Evolutionary conservation across 53 echinoderm and acorn worm genomes (phyloP), one percentile per base, ranked within the genome.

Genomic region (Paracentrotus lividus): DNA sequence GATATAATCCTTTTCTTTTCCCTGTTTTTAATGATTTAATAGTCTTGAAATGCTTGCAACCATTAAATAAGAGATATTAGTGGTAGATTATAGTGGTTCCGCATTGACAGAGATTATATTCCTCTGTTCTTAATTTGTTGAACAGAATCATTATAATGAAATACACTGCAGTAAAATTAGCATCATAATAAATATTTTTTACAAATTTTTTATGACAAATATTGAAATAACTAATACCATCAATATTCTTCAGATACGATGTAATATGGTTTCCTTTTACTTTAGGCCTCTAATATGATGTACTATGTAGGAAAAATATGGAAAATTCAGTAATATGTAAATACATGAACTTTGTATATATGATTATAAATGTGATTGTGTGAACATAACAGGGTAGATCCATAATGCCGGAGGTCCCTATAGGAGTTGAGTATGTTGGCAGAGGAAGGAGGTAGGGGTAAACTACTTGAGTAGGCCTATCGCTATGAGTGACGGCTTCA

Each of bases 401-500:
- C 47, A 45, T 81, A 47, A 81, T 45, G 45, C 81, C 47, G n/a
- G 10, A 26, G 47, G 81, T 26, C n/a, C 81, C 26, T 8, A 26
- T 24, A 81, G 81, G 47, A 45, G 81, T 45, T 24, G 10, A 81
- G 81, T 44, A 81, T 24, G 81, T 77, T 81, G 81, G 26, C n/a
- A 47, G n/a, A 47, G 49, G 81, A 47, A 81, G 81, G 81, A 81
- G 81, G 27, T 45, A n/a, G 12, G 44, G 47, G 44, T 27, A 45
- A 81, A 47, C 81, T 81, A 81, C 81, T 81, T 81, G 44, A 81
- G n/a, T 45, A 81, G 9, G 3, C 38, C 81, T n/a, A n/a, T n/a
- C n/a, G n/a, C 81, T 13, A 47, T 81, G 81, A 81, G 45, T 81
- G 81, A 81, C 81, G 47, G 81, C 81, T 44, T 47, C 4, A 81